Base-by-base conservation (phyloP, 2,113 vertebrate species). In the Tetraodon nigroviridis region DNA sequence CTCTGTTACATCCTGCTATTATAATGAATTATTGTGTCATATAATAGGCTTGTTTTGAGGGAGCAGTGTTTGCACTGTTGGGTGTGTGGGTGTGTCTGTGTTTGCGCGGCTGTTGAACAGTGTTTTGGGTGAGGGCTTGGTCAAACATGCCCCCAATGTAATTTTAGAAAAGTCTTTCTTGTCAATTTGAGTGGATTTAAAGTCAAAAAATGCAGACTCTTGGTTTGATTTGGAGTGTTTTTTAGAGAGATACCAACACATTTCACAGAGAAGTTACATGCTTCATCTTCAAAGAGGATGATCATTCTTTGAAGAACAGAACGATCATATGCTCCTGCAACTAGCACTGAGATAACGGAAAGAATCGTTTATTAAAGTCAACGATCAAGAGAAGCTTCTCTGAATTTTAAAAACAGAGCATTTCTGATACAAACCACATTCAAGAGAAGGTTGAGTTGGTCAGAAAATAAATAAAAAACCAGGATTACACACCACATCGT, bases 61-160 rank as follows among this genome's bases (percentile, higher is more conserved):
- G n/a, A 51, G 61, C 44, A 11, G 5, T 78, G 32, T 78, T 82
- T 80, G 67, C 24, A 55, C 44, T 56, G 22, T 24, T 55, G 72
- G 56, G 62, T 42, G 74, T 74, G 49, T 72, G 14, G 15, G 52
- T 56, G 11, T 63, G 61, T 73, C 17, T 40, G 7, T 70, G 29
- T 57, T 27, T 49, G 42, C 32, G 42, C 55, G 5, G 51, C 12
- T 56, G 20, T 63, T 20, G 6, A 32, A 17, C 18, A 48, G 7
- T 42, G 19, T 53, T 65, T 59, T 37, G 21, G 42, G 32, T 55
- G 20, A 18, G 37, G 27, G 12, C 42, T 53, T 51, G 5, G 37
- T 47, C 55, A 51, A 69, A 76, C 61, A 66, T 11, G 16, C 49
- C 47, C 6, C 14, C 15, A 17, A 10, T 19, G 10, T 19, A 1